phyloP scores from a whole-genome alignment of 2,113 vertebrate genomes.

The Oryzias javanicus region DNA sequence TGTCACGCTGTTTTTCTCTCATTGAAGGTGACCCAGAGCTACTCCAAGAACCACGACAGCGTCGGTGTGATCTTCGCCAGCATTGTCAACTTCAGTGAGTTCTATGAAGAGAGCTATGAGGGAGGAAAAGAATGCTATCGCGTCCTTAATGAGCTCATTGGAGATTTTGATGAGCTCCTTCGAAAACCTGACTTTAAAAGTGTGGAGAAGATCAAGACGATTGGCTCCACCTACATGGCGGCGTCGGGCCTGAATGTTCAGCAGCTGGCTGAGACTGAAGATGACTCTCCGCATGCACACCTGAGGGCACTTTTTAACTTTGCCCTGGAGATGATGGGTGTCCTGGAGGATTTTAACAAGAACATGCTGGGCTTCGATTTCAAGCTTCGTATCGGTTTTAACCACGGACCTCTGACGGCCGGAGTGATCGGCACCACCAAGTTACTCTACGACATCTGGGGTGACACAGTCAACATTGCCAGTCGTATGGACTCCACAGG shows the following conservation, averaged over 20 bases:
- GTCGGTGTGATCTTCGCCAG: slow-evolving; percentile 96
- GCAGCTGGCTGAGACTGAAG: slow-evolving; percentile 80
- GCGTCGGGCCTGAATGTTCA: slow-evolving; percentile 89
- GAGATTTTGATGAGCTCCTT: slow-evolving; percentile 95
- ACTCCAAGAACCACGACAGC: slow-evolving; percentile 96
- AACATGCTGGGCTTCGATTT: slow-evolving; percentile 99
- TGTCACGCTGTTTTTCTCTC: slow-evolving; percentile 4
- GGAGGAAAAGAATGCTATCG: slow-evolving; percentile 98
- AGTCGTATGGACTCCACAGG: slow-evolving; percentile 98
- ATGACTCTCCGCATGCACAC: slow-evolving; percentile 85
- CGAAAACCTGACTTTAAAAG: slow-evolving; percentile 84
- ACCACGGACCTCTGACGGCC: slow-evolving; percentile 93
- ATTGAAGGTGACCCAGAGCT: slow-evolving; percentile 88
- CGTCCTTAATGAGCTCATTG: slow-evolving; percentile 95
- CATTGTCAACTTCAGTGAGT: slow-evolving; percentile 98
- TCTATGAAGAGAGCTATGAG: slow-evolving; percentile 98
- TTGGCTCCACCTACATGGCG: slow-evolving; percentile 98
- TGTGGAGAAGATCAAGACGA: slow-evolving; percentile 99
- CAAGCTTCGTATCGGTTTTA: slow-evolving; percentile 94
- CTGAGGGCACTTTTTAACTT: slow-evolving; percentile 93
- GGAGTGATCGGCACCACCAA: slow-evolving; percentile 99
- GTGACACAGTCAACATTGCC: slow-evolving; percentile 98
- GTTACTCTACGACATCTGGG: slow-evolving; percentile 97
- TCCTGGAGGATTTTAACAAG: slow-evolving; percentile 98
- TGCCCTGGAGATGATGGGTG: slow-evolving; percentile 97